Evolutionary conservation across 2,797 vertebrate genomes (phyloP), one percentile per base, ranked within the genome.

Genomic region (Falco concolor): DNA sequence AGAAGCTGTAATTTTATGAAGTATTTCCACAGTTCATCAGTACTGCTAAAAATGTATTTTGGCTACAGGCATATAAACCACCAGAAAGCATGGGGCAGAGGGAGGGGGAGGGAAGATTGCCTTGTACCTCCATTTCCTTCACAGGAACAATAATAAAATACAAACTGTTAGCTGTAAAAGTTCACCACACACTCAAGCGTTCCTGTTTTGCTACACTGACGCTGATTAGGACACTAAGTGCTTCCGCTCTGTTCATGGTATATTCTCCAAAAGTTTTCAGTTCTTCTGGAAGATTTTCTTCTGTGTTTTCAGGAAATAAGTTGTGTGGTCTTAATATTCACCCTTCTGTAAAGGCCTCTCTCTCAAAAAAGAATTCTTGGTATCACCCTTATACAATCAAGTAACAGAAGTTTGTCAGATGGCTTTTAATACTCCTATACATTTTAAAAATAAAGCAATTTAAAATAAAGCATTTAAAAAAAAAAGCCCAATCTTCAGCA

Each of bases 91-190:
- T 3, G 10, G 24, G 13, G 17, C 18, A 49, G 12, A 9, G 3
- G 0, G 5, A 52, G 10, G 10, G 10, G 2, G 3, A 10, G 9
- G 1, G 3, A 2, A 45, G 12, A 34, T 11, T 34, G 24, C 5
- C 16, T 83, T 63, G 19, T 32, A 38, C 30, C 84, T 60, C 12
- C 4, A n/a, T n/a, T 25, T 65, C 42, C 38, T 53, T 69, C 21
- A 79, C 30, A 50, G 34, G 32, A 73, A 50, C 12, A 57, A 1
- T 19, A 91, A 78, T 6, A 70, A 74, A 84, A 91, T 9, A 61
- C 1, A 0, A 56, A 45, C 9, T 2, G 2, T 42, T 82, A 73
- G 42, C 18, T 38, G 5, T 21, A 16, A 1, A 60, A 76, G 15
- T n/a, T 75, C 12, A 28, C 18, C 30, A 59, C 40, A 24, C 25